Conservation (phyloP, 37 sponge, comb jelly and placozoan genomes). For the Corticium candelabrum region DNA sequence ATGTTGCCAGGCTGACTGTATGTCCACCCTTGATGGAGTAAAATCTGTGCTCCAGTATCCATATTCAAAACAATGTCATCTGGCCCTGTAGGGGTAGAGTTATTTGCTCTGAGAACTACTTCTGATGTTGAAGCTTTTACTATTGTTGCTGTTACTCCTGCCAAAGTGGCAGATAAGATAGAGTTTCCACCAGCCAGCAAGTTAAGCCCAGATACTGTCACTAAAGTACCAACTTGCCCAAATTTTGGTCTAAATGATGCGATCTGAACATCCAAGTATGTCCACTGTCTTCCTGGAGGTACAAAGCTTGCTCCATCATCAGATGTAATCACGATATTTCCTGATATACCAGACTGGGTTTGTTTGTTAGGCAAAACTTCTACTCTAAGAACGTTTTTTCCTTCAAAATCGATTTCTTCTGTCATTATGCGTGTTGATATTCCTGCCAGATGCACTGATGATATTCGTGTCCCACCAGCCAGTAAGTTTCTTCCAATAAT, state of each 20-base stretch:
- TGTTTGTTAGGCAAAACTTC: background rate
- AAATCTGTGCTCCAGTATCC: conserved; percentile 42
- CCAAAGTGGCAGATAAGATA: conserved; percentile 9
- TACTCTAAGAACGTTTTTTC: background rate
- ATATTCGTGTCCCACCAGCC: conserved; percentile 34
- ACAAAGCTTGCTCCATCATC: background rate
- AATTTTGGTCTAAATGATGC: background rate
- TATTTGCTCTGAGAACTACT: background rate
- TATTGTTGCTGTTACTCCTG: background rate
- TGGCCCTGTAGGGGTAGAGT: background rate
- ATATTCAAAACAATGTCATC: background rate
- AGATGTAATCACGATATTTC: background rate
- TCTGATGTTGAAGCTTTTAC: background rate
- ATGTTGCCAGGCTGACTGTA: conserved; percentile 18
- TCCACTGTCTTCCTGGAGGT: background rate
- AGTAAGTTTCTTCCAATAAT: conserved; percentile 40
- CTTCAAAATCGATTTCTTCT: background rate
- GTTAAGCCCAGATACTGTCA: conserved; percentile 15
- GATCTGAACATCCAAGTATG: background rate
- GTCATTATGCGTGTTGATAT: conserved; percentile 11
- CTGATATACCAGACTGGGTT: background rate
- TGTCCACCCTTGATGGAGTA: conserved; percentile 17
- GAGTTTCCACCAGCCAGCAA: conserved; percentile 43
- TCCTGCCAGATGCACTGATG: conserved; percentile 27
- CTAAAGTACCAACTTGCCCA: background rate